A percentile compares a stretch with the other conserved stretches of the same genome.
These are phyloP conservation scores for Synodontis membranacea DNA, from an alignment of 2,113 vertebrate species.

Conservation along the genomic window DNA sequence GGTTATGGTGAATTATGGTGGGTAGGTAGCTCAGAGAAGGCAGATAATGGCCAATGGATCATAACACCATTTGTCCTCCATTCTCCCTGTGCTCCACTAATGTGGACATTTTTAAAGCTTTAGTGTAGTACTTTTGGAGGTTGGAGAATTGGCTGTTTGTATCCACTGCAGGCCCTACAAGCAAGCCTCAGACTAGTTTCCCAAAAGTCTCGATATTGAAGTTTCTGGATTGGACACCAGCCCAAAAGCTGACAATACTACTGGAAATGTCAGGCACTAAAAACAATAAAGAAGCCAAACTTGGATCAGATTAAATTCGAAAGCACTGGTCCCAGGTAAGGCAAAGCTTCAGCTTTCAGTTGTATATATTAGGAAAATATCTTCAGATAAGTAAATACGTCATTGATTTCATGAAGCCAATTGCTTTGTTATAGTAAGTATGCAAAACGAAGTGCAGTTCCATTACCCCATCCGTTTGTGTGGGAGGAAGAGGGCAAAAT, in stretches of 20 bases:
- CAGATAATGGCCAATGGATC: constrained; percentile 13
- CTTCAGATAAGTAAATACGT: background rate
- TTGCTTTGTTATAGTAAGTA: background rate
- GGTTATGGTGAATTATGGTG: constrained; percentile 25
- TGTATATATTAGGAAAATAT: background rate
- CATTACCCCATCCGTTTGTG: background rate
- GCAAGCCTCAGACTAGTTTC: background rate
- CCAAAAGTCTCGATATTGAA: background rate
- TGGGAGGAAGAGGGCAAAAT: background rate
- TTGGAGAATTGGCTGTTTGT: background rate
- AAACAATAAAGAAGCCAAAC: background rate
- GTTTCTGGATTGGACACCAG: constrained; percentile 1
- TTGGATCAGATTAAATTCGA: background rate
- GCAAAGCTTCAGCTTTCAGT: background rate
- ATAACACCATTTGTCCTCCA: background rate
- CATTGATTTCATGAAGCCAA: background rate
- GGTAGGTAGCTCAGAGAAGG: background rate
- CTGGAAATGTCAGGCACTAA: background rate
- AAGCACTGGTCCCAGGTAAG: background rate
- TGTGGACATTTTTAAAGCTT: constrained; percentile 3
- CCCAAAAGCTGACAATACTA: background rate
- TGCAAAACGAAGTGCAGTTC: background rate
- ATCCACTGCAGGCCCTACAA: background rate
- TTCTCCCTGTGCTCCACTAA: background rate
- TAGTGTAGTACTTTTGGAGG: background rate